Evolutionary conservation across 2,113 vertebrate species (phyloP).

Genomic region (Eretmochelys imbricata): DNA sequence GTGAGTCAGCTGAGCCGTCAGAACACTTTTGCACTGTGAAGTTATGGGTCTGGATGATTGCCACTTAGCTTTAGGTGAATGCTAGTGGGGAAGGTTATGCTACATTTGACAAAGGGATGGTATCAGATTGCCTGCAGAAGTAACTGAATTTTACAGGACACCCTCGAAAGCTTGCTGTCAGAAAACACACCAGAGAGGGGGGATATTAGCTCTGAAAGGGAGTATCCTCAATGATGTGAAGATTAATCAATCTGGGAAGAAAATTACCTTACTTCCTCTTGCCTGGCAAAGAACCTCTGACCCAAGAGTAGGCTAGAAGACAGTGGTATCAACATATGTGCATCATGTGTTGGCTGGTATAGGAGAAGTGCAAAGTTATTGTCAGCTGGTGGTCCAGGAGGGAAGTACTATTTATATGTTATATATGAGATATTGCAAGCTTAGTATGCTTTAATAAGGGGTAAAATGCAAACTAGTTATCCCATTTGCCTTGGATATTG

Average conservation of each 20-base stretch:
- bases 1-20: not conserved
- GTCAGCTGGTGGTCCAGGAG: not conserved
- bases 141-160: constrained; percentile 27
- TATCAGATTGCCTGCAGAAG: not conserved
- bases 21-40: not conserved
- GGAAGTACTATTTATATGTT: not conserved
- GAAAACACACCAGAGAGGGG: not conserved
- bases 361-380: constrained; percentile 4
- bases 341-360: not conserved
- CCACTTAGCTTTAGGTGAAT: not conserved
- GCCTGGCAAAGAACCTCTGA: not conserved
- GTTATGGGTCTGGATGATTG: not conserved
- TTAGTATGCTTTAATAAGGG: fast-evolving
- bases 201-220: not conserved
- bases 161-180: not conserved
- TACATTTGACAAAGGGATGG: not conserved
- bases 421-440: not conserved
- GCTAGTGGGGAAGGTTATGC: not conserved
- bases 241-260: constrained; percentile 42
- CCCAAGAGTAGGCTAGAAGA: not conserved
- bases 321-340: not conserved
- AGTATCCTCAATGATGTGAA: constrained; percentile 3
- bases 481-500: not conserved
- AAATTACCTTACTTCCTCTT: not conserved
- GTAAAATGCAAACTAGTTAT: constrained; percentile 1